A percentile compares a stretch with the other conserved stretches of the same genome.
Conservation (phyloP, 2,113 vertebrate genomes). For the Nasalis larvatus region DNA sequence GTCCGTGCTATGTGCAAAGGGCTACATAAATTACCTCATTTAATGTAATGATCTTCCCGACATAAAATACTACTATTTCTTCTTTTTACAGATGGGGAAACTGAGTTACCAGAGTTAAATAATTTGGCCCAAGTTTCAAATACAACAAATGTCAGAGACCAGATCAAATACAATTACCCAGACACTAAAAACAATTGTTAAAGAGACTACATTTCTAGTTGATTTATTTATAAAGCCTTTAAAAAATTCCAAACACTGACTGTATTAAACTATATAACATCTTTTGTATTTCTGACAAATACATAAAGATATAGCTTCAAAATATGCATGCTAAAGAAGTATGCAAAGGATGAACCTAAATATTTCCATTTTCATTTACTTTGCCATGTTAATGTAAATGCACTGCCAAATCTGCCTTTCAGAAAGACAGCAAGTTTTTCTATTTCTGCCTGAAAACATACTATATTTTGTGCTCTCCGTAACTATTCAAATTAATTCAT, state of each 20-base stretch:
- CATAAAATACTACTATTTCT: conserved; percentile 33
- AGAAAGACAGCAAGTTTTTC: neutral
- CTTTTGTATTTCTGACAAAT: neutral
- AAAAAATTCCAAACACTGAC: neutral
- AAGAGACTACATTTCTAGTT: neutral
- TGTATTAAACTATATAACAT: neutral
- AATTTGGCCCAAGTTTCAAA: neutral
- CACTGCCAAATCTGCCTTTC: neutral
- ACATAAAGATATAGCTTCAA: neutral
- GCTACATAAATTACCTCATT: conserved; percentile 1
- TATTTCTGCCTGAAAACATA: neutral
- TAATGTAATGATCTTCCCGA: neutral
- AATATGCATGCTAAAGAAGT: neutral
- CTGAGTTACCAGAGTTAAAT: neutral
- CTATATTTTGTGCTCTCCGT: neutral
- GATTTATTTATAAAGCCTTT: neutral
- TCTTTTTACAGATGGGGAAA: neutral
- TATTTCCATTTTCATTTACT: neutral
- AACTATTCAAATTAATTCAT: neutral
- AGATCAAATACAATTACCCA: neutral
- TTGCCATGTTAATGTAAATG: neutral
- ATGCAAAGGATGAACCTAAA: neutral
- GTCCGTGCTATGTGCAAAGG: neutral
- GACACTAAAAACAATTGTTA: neutral
- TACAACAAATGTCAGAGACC: neutral